Conservation (phyloP, 2,888 invertebrate genomes). For the Hedychridium roseum region DNA sequence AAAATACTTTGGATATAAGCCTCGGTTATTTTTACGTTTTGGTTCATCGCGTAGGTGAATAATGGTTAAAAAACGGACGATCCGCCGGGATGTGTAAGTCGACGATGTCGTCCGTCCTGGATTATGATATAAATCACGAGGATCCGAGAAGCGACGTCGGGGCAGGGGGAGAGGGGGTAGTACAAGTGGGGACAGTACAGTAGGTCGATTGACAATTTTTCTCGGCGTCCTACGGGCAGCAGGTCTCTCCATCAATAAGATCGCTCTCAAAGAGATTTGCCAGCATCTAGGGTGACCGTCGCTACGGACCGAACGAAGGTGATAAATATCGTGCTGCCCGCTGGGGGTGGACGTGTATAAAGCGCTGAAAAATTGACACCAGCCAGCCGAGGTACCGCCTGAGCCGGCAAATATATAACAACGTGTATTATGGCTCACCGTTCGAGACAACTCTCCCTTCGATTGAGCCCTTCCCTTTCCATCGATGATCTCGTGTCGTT, state of each 20-base stretch:
- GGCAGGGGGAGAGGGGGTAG: no score
- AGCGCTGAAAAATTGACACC: slow-evolving; percentile 42
- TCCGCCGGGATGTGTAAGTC: slow-evolving; percentile 2
- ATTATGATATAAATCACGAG: slow-evolving; percentile 40
- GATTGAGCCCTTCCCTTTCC: no score
- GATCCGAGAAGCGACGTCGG: no score
- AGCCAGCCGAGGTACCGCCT: slow-evolving; percentile 27
- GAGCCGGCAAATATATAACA: slow-evolving; percentile 20
- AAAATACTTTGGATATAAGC: no score
- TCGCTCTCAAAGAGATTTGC: slow-evolving; percentile 41
- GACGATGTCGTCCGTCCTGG: slow-evolving; percentile 2
- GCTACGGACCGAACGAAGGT: slow-evolving; percentile 27
- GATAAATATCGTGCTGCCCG: slow-evolving; percentile 34
- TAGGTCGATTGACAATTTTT: slow-evolving; percentile 41
- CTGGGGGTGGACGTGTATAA: slow-evolving; percentile 15
- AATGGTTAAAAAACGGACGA: no score
- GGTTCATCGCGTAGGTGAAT: no score
- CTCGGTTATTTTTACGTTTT: no score
- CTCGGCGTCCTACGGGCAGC: slow-evolving; percentile 14
- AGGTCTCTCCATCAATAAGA: slow-evolving; percentile 37
- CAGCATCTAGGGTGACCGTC: slow-evolving; percentile 20
- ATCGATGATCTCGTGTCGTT: no score
- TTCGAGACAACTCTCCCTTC: no score
- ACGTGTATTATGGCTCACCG: slow-evolving; percentile 17
- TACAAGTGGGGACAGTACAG: no score